Evolutionary conservation across 1,140 invertebrate species (phyloP), one percentile per base, ranked within the genome.

Genomic region (Rhagoletis zephyria): DNA sequence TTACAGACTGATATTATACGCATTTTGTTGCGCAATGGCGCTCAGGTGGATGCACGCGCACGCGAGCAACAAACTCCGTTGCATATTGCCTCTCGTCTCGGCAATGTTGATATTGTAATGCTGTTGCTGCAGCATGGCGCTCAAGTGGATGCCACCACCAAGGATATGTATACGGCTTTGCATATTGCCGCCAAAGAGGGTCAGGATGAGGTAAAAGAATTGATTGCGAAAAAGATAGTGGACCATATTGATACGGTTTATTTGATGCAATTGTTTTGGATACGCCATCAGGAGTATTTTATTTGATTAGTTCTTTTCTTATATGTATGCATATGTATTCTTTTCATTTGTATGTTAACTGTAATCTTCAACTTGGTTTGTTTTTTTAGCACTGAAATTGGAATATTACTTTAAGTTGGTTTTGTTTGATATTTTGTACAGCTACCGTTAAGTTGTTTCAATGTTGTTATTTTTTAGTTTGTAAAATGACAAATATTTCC

Each of bases 151-250:
- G 97, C 97, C 3, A 96, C 97, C 40, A 99, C 98, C 1, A 98
- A 98, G 92, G 98, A 99, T 93, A 96, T 98, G 94, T 99, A 99
- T 94, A 99, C 98, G 6, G 97, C 99, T 0, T 94, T 99, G 42
- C 99, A 99, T 93, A 99, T 99, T 88, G 99, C 99, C 56, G 97
- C 98, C 85, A 99, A 99, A 94, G 98, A 99, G 93, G 97, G 97
- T 16, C 97, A 98, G 93, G 97, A 98, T 92, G 97, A 99, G 95
- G 96, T 96, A 95, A 95, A 94, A 93, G 93, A 94, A 89, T 93
- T 95, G 89, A 93, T 95, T 89, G 93, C 94, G 89, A 93, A 93
- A 90, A 94, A 94, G 90, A 94, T 96, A 88, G 94, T 94, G 90
- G 95, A 95, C 93, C 94, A 95, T 91, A 94, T 96, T 90, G 94